Base-by-base conservation (phyloP, 1,140 invertebrate species). In the Acromyrmex echinatior region DNA sequence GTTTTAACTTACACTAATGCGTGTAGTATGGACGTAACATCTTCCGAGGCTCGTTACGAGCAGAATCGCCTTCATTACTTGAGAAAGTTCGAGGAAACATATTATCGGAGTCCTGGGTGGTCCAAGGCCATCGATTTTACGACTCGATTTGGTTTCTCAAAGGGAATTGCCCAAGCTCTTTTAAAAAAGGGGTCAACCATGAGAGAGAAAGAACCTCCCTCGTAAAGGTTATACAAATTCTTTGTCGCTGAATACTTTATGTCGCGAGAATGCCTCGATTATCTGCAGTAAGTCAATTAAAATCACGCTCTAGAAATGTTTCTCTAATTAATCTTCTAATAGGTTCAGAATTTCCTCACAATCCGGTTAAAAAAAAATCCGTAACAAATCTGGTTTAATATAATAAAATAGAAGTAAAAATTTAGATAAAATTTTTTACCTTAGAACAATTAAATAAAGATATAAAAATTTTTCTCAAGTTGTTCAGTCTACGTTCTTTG, bases 11-110 rank as follows among this genome's bases (percentile, higher is more conserved):
- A 56, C 18, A 79, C 60, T 53, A 21, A 35, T 58, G 56, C 45
- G 58, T 35, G n/a, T 62, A 39, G 39, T 28, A 28, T 31, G 78
- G 25, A 51, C 65, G 14, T 58, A 81, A 81, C 78, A 18, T 81
- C 78, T 86, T 88, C 39, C 63, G 53, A 56, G 28, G 86, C 87
- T 92, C 87, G 90, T 92, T 92, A 92, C 68, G 71, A 71, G 86
- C 71, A 86, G 76, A 92, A 92, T 92, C 91, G 87, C 87, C 92
- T 90, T 93, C 91, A 87, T 92, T 92, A 89, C 78, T 87, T 79
- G 87, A 89, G 88, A 92, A 92, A 93, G 88, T 88, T 80, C 81
- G 87, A 86, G 82, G 91, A 92, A 92, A 86, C 86, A 86, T 80
- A 87, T 85, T 85, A 92, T 92, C 85, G 88, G 63, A 28, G 60